Evolutionary conservation across 2,113 vertebrate genomes (phyloP), one percentile per base, ranked within the genome.

Genomic region (Sinocyclocheilus rhinocerous): DNA sequence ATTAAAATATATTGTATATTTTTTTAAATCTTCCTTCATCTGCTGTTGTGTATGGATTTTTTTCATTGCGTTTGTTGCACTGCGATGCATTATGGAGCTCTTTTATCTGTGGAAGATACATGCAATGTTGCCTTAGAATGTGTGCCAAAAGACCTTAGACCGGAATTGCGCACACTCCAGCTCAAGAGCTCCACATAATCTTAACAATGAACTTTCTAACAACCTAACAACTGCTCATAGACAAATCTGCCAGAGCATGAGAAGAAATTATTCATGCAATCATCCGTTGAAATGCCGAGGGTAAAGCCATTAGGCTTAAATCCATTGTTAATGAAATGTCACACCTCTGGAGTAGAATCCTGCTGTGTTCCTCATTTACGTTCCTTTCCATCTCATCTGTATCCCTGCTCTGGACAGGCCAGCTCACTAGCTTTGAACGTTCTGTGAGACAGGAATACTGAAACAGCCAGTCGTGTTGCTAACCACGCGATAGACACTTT

Each of bases 321-420:
- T 24, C 59, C n/a, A 65, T 81, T 73, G 67, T 70, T 83, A 83
- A 83, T 73, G 81, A 72, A 83, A 73, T 83, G 67, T 83, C 65
- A 83, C 81, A 83, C 81, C 50, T 83, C 50, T 73, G 50, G 67
- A 73, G 29, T 13, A 20, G 55, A 50, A 10, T 79, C 77, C 55
- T 22, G 55, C 77, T 59, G 55, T 79, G 77, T 61, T 79, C 77
- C 55, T 59, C 29, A n/a, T 83, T 36, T 83, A 55, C 20, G 29
- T 81, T 81, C 24, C 61, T 50, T 42, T 69, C 29, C 39, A 20
- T 83, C 48, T 83, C 45, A 67, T 48, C n/a, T 72, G 45, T 72
- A 50, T n/a, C 67, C 13, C 0, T 20, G 26, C 42, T 70, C 24
- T 16, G 76, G n/a, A 70, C 63, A 26, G 16, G 24, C 48, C 67